phyloP scores from a whole-genome alignment of 2,888 invertebrate genomes.

The Acleris sparsana region DNA sequence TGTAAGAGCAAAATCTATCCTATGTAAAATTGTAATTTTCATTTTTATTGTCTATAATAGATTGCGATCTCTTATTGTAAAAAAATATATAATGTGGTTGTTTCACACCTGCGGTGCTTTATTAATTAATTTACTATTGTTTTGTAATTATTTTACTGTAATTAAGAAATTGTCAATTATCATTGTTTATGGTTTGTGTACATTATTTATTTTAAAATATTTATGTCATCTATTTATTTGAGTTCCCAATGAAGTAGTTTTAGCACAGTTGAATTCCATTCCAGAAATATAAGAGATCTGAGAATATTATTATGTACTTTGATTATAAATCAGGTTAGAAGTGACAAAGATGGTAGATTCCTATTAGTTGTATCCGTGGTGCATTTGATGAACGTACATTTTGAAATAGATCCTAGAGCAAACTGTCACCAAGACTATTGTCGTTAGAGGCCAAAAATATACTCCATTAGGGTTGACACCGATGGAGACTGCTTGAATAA shows the following conservation, averaged over 20 bases:
- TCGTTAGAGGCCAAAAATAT: no score
- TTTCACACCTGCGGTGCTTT: conserved; percentile 24
- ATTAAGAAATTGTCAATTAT: conserved; percentile 34
- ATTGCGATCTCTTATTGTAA: conserved; percentile 37
- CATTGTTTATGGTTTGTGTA: conserved; percentile 26
- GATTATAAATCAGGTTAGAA: conserved; percentile 22
- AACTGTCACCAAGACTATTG: no score
- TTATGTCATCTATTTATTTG: conserved; percentile 25
- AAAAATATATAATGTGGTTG: conserved; percentile 22
- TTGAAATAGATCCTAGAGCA: no score
- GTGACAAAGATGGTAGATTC: conserved; percentile 51
- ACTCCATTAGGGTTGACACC: no score
- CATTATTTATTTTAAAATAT: conserved; percentile 11
- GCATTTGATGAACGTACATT: conserved; percentile 44
- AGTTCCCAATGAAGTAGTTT: conserved; percentile 20
- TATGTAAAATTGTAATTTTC: conserved; percentile 28
- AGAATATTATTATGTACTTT: conserved; percentile 23
- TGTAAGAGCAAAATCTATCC: conserved; percentile 32
- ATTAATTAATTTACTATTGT: conserved; percentile 17
- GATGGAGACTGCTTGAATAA: no score
- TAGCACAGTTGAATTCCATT: conserved; percentile 38
- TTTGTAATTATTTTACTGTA: conserved; percentile 28
- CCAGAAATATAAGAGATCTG: conserved; percentile 39
- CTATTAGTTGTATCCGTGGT: conserved; percentile 55
- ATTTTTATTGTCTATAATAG: conserved; percentile 29